Conservation (phyloP, 2,797 vertebrate species). For the Cryptoblepharus egeriae region DNA sequence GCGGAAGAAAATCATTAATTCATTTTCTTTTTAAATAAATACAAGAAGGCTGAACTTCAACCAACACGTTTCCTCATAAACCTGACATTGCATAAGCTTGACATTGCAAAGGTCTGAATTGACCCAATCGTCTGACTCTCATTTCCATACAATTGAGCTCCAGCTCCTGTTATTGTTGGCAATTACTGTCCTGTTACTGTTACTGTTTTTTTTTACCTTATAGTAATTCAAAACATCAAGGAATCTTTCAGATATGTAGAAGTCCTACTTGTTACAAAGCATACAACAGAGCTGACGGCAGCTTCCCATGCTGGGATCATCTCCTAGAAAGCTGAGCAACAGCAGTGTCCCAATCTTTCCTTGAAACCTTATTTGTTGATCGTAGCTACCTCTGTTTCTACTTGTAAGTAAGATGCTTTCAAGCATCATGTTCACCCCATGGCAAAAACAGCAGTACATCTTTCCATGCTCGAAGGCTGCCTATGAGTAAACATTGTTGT, state of each 20-base stretch:
- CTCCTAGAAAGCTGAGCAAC: not conserved
- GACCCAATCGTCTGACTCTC: not conserved
- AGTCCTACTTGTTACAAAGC: not conserved
- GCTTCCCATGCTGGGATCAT: not conserved
- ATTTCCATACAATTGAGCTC: not conserved
- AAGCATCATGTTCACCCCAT: slow-evolving; percentile 2
- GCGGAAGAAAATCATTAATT: slow-evolving; percentile 15
- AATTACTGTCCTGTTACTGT: no score
- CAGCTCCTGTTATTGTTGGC: not conserved
- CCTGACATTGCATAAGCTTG: slow-evolving; percentile 17
- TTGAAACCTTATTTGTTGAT: not conserved
- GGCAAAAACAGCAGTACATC: not conserved
- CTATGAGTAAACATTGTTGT: slow-evolving; percentile 5
- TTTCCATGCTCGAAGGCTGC: not conserved
- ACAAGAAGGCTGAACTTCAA: slow-evolving; percentile 20
- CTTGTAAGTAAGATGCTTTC: not conserved
- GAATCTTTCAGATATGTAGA: not conserved
- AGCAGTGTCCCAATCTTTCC: not conserved
- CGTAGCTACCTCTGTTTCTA: not conserved
- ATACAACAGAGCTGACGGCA: not conserved
- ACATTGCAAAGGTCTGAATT: slow-evolving; percentile 15
- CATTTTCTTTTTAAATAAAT: slow-evolving; percentile 5
- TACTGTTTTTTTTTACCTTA: not conserved
- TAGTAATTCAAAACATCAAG: not conserved
- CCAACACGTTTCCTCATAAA: not conserved